A percentile compares a stretch with the other conserved stretches of the same genome.
phyloP scores from a whole-genome alignment of 1,140 invertebrate species.

The Aphaenogaster ashmeadi region DNA sequence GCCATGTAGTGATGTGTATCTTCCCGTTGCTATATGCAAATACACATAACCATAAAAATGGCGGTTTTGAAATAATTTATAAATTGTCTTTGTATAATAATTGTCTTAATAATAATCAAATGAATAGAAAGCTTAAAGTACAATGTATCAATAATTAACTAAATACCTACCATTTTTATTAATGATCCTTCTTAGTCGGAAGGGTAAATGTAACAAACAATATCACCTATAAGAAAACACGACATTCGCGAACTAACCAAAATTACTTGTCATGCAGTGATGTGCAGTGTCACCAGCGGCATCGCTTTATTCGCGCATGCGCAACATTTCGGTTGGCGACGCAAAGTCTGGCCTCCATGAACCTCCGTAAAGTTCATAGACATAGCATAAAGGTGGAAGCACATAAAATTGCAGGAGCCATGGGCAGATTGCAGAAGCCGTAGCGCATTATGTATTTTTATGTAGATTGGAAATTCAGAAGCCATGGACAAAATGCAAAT shows the following conservation, averaged over 20 bases:
- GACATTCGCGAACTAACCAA: neutral
- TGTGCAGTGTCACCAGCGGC: no score
- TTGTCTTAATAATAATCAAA: neutral
- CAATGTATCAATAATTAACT: neutral
- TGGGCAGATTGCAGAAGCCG: no score
- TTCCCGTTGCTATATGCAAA: neutral
- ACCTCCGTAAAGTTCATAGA: no score
- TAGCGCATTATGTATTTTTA: no score
- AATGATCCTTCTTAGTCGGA: neutral
- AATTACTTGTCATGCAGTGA: slow-evolving; percentile 29
- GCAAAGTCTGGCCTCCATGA: no score
- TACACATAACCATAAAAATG: slow-evolving; percentile 28
- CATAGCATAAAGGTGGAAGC: no score
- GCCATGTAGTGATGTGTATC: neutral
- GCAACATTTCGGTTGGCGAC: no score
- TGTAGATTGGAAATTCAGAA: no score
- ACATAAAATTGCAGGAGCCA: no score
- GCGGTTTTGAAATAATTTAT: neutral
- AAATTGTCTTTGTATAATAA: neutral
- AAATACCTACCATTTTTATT: slow-evolving; percentile 46
- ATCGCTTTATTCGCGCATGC: no score
- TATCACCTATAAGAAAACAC: neutral
- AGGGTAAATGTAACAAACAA: neutral
- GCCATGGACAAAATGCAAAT: no score
- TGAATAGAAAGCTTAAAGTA: neutral